Evolutionary conservation across 2,113 vertebrate species (phyloP), one percentile per base, ranked within the genome.

Genomic region (Atherinomorus stipes): DNA sequence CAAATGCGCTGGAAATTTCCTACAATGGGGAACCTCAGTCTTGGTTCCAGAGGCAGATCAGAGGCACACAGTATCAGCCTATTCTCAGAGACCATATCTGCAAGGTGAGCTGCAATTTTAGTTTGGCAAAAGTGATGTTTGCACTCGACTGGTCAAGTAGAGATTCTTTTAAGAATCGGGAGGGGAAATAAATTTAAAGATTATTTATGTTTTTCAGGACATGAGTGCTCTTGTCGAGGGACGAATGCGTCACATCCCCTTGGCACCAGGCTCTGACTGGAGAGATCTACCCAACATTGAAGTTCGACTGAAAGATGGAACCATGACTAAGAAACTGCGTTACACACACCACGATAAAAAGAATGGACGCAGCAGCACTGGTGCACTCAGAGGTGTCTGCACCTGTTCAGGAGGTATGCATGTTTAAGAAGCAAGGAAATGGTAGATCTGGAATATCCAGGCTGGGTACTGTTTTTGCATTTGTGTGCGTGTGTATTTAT

Each of bases 61-160:
- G 98, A 28, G 97, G 97, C 25, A 94, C 96, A 0, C 97, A 98
- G 81, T 98, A 99, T 79, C 98, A 99, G 83, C 97, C 98, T n/a
- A 98, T 99, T 81, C 96, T 99, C 90, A 92, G 94, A 91, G 98
- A 99, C 71, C 98, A 99, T 40, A 96, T 99, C 89, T 99, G 98
- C 86, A 99, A 99, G 96, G 97, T 98, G 73, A 64, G 85, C 21
- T 60, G 4, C 13, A 0, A 0, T 38, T n/a, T 52, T 37, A 1
- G 13, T 25, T 42, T 51, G 4, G 15, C 5, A 4, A 1, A 5
- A 19, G 1, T n/a, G 1, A 31, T 4, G 19, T 9, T 21, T 12
- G 8, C 13, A 40, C 38, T 23, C 25, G 1, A 16, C 21, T 7
- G 11, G 11, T 7, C 3, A 34, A 34, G 31, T 34, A 34, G 9